Base-by-base conservation (phyloP, 1,140 invertebrate species). In the Mamestra configurata region DNA sequence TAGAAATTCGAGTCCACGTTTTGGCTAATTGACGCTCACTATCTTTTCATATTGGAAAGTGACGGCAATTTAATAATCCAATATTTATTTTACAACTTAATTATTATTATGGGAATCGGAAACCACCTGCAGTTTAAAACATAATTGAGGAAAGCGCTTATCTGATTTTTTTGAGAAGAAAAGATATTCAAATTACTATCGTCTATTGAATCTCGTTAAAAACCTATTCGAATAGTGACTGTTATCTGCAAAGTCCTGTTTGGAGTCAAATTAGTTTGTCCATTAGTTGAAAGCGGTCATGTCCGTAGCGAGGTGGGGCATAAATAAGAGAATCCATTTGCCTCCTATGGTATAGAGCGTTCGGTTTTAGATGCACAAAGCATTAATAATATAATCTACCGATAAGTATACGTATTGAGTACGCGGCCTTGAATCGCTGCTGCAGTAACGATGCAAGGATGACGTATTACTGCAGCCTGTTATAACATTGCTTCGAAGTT, bases 1-100 rank as follows among this genome's bases (percentile, higher is more conserved):
- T 40, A 55, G 22, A 66, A 78, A 68, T 73, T 72, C 66, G 53
- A 78, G 27, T 78, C 73, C 59, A 57, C 20, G 59, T 24, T 81
- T 81, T 35, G n/a, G 46, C 59, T 72, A 72, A 77, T 76, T 68
- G 64, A 27, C 24, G 55, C 22, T 27, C 24, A 49, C 24, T 20
- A 64, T 73, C 35, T 35, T 79, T 11, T 31, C 6, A 64, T 70
- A 7, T 64, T 73, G 40, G 35, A 79, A 79, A 73, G 55, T 37
- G 46, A 73, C 40, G 24, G 31, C 5, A 22, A 55, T 10, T 20
- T 57, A 57, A 24, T 13, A 57, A 27, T 57, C 13, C 24, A 22
- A 57, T 49, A 11, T 49, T 49, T 49, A 49, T 49, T 57, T 57
- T 11, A 64, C 27, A 37, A 37, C 6, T 64, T 35, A 37, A 37